Evolutionary conservation across 2,888 invertebrate genomes (phyloP), one percentile per base, ranked within the genome.

Genomic region (Pimpla rufipes): DNA sequence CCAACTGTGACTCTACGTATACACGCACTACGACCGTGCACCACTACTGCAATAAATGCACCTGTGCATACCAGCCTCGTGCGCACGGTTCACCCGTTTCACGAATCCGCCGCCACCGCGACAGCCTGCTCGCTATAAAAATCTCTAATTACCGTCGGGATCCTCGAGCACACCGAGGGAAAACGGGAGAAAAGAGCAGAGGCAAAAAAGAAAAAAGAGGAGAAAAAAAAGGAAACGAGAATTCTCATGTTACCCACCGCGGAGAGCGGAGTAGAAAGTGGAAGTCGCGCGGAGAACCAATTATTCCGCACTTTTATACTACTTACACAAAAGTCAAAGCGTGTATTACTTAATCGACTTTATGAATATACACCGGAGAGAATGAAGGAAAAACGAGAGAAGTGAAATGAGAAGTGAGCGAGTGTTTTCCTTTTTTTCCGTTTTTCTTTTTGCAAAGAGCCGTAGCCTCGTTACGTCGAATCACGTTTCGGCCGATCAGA

Each of bases 61-160:
- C 37, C 50, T n/a, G 18, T n/a, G n/a, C 21, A 21, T 18, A 64
- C 10, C 0, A 2, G 1, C 57, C 8, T n/a, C 16, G 1, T 0
- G 6, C 45, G 35, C 47, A 47, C 40, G 35, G 40, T 79, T 64
- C 64, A 23, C n/a, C 52, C 35, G 29, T 79, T 57, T 18, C 37
- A 29, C 29, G 47, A 67, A 67, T 70, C 62, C 40, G 21, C 62
- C 40, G 62, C 47, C 59, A 50, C 70, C 52, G 1, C 52, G 13
- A 78, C 70, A 40, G 50, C 47, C 66, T 83, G 35, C 50, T 76
- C 71, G 62, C 81, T 57, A 70, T 83, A 79, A 83, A 83, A 86
- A 84, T 77, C 74, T 78, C 71, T 84, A 83, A 83, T 86, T 86
- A 83, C 77, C 81, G 80, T 68, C 35, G 62, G 35, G 79, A 79